Evolutionary conservation across 2,888 invertebrate species (phyloP).

Genomic region (Meliscaeva auricollis): DNA sequence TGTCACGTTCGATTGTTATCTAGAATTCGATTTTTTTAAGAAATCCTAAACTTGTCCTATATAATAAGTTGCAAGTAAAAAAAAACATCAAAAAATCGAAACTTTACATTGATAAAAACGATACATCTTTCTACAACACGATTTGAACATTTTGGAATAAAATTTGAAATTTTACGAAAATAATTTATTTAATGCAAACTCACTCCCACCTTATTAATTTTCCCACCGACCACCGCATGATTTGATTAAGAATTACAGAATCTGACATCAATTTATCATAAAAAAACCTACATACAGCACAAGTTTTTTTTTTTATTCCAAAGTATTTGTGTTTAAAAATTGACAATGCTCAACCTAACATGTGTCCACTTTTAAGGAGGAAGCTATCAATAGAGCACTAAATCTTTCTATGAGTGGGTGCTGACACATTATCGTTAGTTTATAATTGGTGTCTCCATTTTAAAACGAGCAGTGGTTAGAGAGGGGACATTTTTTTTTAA

Average conservation of each 20-base stretch:
- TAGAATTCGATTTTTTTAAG: no score
- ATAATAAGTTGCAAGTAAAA: no score
- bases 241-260: background rate
- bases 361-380: slow-evolving; percentile 39
- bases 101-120: no score
- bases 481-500: slow-evolving; percentile 36
- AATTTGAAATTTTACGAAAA: no score
- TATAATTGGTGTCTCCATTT: slow-evolving; percentile 70
- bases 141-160: no score
- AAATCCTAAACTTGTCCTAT: no score
- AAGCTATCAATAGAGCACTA: slow-evolving; percentile 66
- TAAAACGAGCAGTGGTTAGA: background rate
- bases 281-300: background rate
- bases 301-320: background rate
- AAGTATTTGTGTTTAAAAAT: slow-evolving; percentile 19
- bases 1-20: no score
- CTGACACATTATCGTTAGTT: slow-evolving; percentile 74
- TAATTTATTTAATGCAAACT: no score
- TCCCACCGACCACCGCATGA: no score
- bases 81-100: no score
- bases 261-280: slow-evolving; percentile 3
- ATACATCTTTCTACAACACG: no score
- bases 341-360: slow-evolving; percentile 34
- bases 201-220: no score
- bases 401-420: slow-evolving; percentile 69